Evolutionary conservation across 2,113 vertebrate species (phyloP), one percentile per base, ranked within the genome.

Genomic region (Gobio gobio): DNA sequence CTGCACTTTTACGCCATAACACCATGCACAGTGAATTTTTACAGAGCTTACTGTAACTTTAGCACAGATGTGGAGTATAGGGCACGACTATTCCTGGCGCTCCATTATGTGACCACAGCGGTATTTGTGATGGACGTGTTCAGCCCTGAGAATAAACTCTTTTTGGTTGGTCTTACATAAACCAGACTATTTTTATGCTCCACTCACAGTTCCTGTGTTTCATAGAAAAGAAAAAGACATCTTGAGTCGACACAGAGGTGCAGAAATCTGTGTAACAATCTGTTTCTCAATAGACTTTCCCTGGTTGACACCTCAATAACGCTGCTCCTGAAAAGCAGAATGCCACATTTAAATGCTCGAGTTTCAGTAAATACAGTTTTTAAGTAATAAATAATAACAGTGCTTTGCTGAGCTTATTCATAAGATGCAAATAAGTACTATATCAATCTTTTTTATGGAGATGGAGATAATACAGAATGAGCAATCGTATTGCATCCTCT

Each of bases 61-160:
- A 33, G 14, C n/a, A 3, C 45, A 33, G 22, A 24, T 79, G 33
- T 79, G 40, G 22, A 45, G 59, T 49, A 49, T 29, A 81, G 43
- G 16, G 61, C 24, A 81, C n/a, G 9, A 14, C 61, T 49, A 33
- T 81, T 66, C 16, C 9, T 26, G 43, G 4, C 3, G 16, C n/a
- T 66, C 40, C 12, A 51, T 63, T 79, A 47, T 63, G 24, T 47
- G 33, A 26, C 59, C 61, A 33, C 61, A 22, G 61, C 26, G 61
- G 61, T 68, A 51, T 81, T 33, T 22, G 3, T 47, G 40, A 64
- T 47, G n/a, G 58, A 5, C n/a, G 22, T 13, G 63, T 20, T 66
- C 24, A 33, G 45, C 24, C 68, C 78, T 51, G 16, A 66, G 61
- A 36, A 81, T 68, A 51, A 80, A 66, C 16, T 66, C 24, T 80